Conservation (phyloP, 2,113 vertebrate genomes). For the Balaeniceps rex region DNA sequence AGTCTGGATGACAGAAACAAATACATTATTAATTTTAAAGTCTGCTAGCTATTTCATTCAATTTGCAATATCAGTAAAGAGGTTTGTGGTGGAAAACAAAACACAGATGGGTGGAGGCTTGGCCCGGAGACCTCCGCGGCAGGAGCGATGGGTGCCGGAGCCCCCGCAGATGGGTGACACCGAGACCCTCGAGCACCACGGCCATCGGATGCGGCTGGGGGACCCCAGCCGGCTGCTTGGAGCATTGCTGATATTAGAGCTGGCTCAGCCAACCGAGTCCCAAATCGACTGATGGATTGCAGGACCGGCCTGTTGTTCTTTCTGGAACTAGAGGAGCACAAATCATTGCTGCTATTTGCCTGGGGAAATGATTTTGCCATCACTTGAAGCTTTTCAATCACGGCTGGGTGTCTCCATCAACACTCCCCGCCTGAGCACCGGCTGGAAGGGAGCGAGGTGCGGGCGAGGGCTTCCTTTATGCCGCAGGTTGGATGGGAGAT, state of each 20-base stretch:
- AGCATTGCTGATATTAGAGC: background rate
- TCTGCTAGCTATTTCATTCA: slow-evolving; percentile 8
- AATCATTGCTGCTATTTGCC: background rate
- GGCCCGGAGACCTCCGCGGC: fast-evolving
- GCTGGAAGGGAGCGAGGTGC: background rate
- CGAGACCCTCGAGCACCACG: fast-evolving
- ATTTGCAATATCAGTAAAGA: slow-evolving; percentile 1
- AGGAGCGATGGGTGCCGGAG: background rate
- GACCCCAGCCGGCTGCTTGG: no score
- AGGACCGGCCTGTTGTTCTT: fast-evolving
- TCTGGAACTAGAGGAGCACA: background rate
- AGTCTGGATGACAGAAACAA: slow-evolving; percentile 62
- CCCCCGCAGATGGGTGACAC: background rate
- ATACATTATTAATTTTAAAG: slow-evolving; percentile 54
- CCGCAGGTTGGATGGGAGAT: no score
- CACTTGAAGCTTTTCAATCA: background rate
- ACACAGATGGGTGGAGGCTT: background rate
- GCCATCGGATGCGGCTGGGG: fast-evolving
- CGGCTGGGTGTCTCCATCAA: background rate
- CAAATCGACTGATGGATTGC: background rate
- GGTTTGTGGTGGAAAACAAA: background rate
- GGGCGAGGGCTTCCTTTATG: no score
- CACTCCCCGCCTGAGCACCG: background rate
- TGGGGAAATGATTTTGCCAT: background rate
- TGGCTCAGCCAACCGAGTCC: background rate